phyloP scores from a whole-genome alignment of 92 coral and sea anemone species.

The Isaurus tuberculatus region DNA sequence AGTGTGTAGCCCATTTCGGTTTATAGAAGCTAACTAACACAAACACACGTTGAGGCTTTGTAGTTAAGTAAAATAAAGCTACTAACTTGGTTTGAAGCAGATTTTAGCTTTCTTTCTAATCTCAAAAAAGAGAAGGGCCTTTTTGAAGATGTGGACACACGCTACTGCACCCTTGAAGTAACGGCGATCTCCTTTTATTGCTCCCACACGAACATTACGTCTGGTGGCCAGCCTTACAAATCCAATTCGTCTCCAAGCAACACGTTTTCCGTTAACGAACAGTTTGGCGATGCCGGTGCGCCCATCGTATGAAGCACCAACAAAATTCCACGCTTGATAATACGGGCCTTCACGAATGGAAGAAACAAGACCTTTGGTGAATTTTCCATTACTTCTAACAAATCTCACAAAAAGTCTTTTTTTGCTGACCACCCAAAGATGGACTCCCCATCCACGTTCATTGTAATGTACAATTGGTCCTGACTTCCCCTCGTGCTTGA shows the following conservation, averaged over 20 bases:
- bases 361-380: conserved; percentile 35
- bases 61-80: too few species aligned
- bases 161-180: conserved; percentile 36
- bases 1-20: too few species aligned
- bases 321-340: conserved; percentile 84
- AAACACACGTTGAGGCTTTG: too few species aligned
- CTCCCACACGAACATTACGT: conserved; percentile 37
- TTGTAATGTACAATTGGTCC: conserved; percentile 43
- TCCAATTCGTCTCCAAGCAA: conserved; percentile 23
- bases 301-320: conserved; percentile 75
- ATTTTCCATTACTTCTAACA: conserved; percentile 32
- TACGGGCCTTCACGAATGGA: conserved; percentile 63
- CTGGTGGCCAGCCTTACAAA: conserved; percentile 27
- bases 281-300: conserved; percentile 56
- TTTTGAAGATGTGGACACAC: conserved; percentile 32
- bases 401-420: conserved; percentile 24
- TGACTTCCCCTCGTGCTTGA: conserved; percentile 27
- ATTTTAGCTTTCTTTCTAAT: conserved; percentile 29
- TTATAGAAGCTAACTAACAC: too few species aligned
- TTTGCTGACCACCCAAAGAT: neutral
- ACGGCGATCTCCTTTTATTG: conserved; percentile 17
- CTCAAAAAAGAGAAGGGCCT: neutral
- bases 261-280: conserved; percentile 23
- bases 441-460: conserved; percentile 37
- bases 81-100: conserved; percentile 46